Base-by-base conservation (phyloP, 2,888 invertebrate species). In the Diogma glabrata region DNA sequence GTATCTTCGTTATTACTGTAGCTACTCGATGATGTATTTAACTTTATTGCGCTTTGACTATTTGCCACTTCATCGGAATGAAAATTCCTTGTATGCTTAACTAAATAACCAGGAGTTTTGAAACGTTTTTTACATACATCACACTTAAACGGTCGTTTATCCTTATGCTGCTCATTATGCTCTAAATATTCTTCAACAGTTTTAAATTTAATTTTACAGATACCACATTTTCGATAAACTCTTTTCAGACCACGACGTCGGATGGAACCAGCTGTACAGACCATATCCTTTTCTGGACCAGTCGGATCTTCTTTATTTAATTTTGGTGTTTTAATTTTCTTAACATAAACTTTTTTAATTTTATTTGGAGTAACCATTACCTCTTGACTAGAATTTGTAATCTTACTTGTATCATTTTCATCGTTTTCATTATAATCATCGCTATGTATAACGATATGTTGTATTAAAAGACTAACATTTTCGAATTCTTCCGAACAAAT, bases 1-100 rank as follows among this genome's bases (percentile, higher is more conserved):
- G 43, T 43, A 43, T 43, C 43, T 23, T 43, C 43, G n/a, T 43
- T 43, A 6, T 20, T 43, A n/a, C n/a, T n/a, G n/a, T n/a, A n/a
- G n/a, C n/a, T n/a, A n/a, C n/a, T n/a, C n/a, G n/a, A n/a, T n/a
- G n/a, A n/a, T n/a, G n/a, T n/a, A n/a, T n/a, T n/a, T n/a, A n/a
- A n/a, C 6, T 43, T 20, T 14, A 43, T 22, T 3, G 23, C 23
- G 22, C 20, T 43, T 14, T 43, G 22, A 43, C 23, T 23, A 9
- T 43, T 14, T 8, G 23, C 43, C 7, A 43, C 23, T 8, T 22
- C 20, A 14, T 43, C 43, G n/a, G 46, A 6, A 16, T 46, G 46
- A 26, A 46, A 46, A 24, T 46, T 23, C 14, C 46, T 23, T 26
- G 23, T 16, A 46, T 46, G 46, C 10, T 46, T 46, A 12, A 24